Base-by-base conservation (phyloP, 2,797 vertebrate species). In the Sarcoramphus papa region DNA sequence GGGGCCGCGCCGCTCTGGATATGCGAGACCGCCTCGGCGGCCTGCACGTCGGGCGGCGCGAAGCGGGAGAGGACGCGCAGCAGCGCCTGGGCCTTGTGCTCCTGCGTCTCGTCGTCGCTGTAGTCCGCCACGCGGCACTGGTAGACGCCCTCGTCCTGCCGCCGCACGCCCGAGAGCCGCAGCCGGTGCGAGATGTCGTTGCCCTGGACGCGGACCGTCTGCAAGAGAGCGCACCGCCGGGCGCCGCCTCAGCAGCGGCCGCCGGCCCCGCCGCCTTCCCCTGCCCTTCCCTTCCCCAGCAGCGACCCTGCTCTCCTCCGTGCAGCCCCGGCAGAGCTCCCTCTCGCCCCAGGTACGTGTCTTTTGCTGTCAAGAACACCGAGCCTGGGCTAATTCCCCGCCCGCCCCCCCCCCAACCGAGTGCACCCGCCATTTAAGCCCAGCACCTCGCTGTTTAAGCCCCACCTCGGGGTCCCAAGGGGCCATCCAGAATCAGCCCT, bases 201-300 rank as follows among this genome's bases (percentile, higher is more conserved):
- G 94, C 99, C 99, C 96, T 99, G 99, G 80, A 99, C 99, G 31
- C 99, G 98, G 91, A 99, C 99, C 31, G 99, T 99, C 99, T 99
- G 98, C 85, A 97, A 92, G 95, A 97, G 56, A 97, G 93, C 28
- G 81, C 69, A 79, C 7, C 21, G 30, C 50, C 18, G 37, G 67
- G 75, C 4, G 4, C 40, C 60, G 65, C 75, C 68, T 97, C 89
- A 96, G 88, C 68, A 50, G 27, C 53, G 59, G 47, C 40, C 28
- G 2, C 63, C 45, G 41, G 37, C 41, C 53, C 50, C 22, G 30
- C 48, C 27, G 30, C 41, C 16, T 20, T 11, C 43, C 28, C 53
- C 22, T 25, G 33, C 30, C 70, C 9, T 11, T 20, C 35, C 51
- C 37, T 14, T 15, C 33, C 67, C 41, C 56, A 6, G 47, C 37